A percentile compares a stretch with the other conserved stretches of the same genome.
phyloP scores from a whole-genome alignment of 2,888 invertebrate genomes.

The Catocala sponsa region DNA sequence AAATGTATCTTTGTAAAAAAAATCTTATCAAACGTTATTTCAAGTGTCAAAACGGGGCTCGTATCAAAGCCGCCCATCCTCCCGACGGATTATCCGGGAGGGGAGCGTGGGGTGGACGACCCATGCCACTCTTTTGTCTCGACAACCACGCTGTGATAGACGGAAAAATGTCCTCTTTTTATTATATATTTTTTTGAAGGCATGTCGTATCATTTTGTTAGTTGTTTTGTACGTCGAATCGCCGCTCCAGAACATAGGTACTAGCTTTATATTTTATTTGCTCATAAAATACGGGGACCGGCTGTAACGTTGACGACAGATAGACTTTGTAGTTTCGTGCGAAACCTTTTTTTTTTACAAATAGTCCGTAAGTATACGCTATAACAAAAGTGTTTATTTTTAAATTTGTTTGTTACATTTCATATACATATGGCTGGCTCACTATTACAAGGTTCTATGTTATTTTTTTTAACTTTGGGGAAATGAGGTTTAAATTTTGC shows the following conservation, averaged over 20 bases:
- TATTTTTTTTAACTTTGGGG: too few relatives aligned
- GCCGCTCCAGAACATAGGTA: slow-evolving; percentile 2
- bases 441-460: too few relatives aligned
- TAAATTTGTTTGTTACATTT: too few relatives aligned
- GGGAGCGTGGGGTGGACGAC: slow-evolving; percentile 12
- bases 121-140: slow-evolving; percentile 53
- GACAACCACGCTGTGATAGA: slow-evolving; percentile 41
- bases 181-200: slow-evolving; percentile 21
- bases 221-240: slow-evolving; percentile 16
- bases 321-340: too few relatives aligned
- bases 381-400: too few relatives aligned
- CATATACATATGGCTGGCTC: too few relatives aligned
- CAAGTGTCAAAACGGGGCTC: slow-evolving; percentile 57
- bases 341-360: too few relatives aligned
- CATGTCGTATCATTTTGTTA: slow-evolving; percentile 23
- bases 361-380: too few relatives aligned
- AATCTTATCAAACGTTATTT: slow-evolving; percentile 64
- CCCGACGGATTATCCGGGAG: slow-evolving; percentile 57
- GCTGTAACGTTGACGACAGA: neutral
- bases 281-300: neutral
- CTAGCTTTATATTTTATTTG: slow-evolving; percentile 1
- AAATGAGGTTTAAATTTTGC: too few relatives aligned
- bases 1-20: slow-evolving; percentile 43
- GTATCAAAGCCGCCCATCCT: slow-evolving; percentile 44
- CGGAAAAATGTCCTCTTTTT: slow-evolving; percentile 48